phyloP scores from a whole-genome alignment of 2,888 invertebrate genomes.

The Poecilobothrus nobilitatus region DNA sequence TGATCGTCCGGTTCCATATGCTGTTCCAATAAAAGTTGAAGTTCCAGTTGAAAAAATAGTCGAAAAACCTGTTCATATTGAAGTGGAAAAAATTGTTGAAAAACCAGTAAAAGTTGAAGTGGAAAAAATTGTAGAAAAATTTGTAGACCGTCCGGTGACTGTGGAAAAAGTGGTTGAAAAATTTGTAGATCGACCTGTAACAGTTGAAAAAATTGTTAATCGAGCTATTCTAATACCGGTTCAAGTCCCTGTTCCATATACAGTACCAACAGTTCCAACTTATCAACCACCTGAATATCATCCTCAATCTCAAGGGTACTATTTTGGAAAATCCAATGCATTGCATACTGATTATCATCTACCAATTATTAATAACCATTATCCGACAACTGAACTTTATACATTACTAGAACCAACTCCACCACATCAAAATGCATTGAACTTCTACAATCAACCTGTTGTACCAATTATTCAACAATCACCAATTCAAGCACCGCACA shows the following conservation, averaged over 20 bases:
- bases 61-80: constrained; percentile 51
- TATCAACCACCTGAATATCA: neutral
- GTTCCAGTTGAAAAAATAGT: constrained; percentile 45
- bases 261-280: constrained; percentile 34
- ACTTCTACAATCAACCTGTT: neutral
- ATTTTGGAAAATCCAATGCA: neutral
- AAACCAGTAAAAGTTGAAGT: constrained; percentile 47
- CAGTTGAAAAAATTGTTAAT: constrained; percentile 43
- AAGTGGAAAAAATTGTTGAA: constrained; percentile 47
- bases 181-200: constrained; percentile 40
- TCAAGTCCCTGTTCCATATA: constrained; percentile 50
- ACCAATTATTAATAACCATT: neutral
- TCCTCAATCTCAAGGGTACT: neutral
- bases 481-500: neutral
- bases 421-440: neutral
- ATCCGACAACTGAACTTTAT: neutral
- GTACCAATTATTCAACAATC: neutral
- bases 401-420: neutral
- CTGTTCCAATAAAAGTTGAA: constrained; percentile 47
- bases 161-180: constrained; percentile 41
- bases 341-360: neutral
- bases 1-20: constrained; percentile 35
- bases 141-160: constrained; percentile 45
- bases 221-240: constrained; percentile 46
- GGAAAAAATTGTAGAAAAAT: constrained; percentile 51